Conservation (phyloP, 2,113 vertebrate species). For the Pterocles orientalis region DNA sequence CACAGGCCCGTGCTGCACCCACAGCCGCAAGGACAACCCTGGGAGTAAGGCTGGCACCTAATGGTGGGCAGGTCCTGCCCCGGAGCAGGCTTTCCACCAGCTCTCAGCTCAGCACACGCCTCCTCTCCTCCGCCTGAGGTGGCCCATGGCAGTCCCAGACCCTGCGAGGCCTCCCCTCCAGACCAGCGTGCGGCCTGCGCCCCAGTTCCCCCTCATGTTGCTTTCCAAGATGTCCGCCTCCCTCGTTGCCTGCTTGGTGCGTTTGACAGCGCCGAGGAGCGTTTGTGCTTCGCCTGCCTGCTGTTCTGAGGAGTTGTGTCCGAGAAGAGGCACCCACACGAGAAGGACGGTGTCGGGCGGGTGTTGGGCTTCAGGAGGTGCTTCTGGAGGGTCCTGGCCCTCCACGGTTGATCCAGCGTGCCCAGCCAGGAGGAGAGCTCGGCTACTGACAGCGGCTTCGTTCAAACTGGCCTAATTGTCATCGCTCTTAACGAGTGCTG, state of each 20-base stretch:
- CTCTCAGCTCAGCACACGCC: background rate
- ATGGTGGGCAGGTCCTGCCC: background rate
- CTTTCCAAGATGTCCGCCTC: background rate
- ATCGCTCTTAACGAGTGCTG: rapidly evolving
- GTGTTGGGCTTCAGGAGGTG: rapidly evolving
- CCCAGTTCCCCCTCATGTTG: no score
- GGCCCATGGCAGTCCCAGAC: background rate
- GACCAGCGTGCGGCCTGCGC: rapidly evolving
- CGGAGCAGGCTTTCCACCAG: rapidly evolving
- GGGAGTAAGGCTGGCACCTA: no score
- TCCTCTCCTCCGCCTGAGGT: background rate
- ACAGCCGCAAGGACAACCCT: rapidly evolving
- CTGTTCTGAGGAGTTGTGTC: rapidly evolving
- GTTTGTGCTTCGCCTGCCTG: rapidly evolving
- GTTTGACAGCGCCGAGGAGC: rapidly evolving
- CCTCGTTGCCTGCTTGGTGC: rapidly evolving
- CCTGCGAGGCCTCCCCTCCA: background rate
- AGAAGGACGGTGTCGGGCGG: rapidly evolving
- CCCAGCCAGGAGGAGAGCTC: background rate
- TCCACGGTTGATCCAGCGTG: rapidly evolving
- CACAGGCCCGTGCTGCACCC: no score
- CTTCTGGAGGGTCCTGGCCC: background rate
- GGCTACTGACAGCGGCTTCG: rapidly evolving
- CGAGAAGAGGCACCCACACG: rapidly evolving
- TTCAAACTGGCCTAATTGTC: background rate